Percentiles rank a stretch among this genome's conserved stretches.
phyloP scores from a whole-genome alignment of 2,113 vertebrate genomes.

The Lamprologus sp. region DNA sequence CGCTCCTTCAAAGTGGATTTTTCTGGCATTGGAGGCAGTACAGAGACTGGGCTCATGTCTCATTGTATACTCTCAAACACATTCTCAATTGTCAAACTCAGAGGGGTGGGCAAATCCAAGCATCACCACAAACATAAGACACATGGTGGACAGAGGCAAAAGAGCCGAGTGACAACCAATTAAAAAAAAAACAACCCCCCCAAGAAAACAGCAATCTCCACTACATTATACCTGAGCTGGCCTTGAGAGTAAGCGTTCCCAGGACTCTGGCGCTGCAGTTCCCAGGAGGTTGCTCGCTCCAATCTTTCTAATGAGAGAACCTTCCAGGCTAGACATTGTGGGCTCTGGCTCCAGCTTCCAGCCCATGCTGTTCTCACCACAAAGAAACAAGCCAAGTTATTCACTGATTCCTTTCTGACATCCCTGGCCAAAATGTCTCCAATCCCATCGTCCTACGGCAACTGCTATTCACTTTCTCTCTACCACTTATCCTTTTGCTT shows the following conservation, averaged over 20 bases:
- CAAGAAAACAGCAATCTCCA: not conserved
- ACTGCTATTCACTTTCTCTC: conserved; percentile 16
- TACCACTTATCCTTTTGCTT: not conserved
- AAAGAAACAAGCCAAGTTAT: conserved; percentile 68
- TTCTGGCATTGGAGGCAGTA: conserved; percentile 19
- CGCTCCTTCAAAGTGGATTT: conserved; percentile 42
- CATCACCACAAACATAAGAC: conserved; percentile 18
- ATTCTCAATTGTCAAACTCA: conserved; percentile 19
- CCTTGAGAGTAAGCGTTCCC: conserved; percentile 17
- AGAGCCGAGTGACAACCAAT: not conserved
- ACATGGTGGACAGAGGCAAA: conserved; percentile 2
- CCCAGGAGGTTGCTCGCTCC: conserved; percentile 49
- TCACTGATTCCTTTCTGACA: conserved; percentile 69
- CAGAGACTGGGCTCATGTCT: conserved; percentile 24
- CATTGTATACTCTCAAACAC: conserved; percentile 21
- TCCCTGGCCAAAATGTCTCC: conserved; percentile 42
- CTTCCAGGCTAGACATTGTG: conserved; percentile 71
- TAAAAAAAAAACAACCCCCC: rapidly evolving
- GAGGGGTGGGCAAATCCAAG: not conserved
- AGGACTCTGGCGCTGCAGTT: conserved; percentile 35
- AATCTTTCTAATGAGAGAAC: conserved; percentile 70
- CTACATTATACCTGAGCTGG: conserved; percentile 45
- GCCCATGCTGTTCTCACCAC: conserved; percentile 70
- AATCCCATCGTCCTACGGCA: conserved; percentile 40
- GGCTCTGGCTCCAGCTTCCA: conserved; percentile 61